Evolutionary conservation across 2,113 vertebrate species (phyloP).

Genomic region (Saiga tatarica): DNA sequence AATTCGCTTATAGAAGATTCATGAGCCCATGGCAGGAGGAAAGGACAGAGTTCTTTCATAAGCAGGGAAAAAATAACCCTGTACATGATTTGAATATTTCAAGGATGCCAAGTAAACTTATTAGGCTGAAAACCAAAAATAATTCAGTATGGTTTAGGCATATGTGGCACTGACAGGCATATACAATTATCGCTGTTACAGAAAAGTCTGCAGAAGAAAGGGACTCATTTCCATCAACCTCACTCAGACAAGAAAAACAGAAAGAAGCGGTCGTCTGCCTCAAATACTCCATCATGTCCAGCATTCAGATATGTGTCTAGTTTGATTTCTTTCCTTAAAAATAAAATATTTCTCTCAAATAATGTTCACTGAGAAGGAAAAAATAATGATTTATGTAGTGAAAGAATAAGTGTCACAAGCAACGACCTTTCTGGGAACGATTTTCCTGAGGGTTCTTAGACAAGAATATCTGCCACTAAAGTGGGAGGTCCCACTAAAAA

Average conservation of each 20-base stretch:
- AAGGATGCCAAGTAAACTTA: background rate
- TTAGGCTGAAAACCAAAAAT: background rate
- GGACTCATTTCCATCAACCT: background rate
- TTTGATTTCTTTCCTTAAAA: slow-evolving; percentile 22
- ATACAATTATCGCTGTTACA: background rate
- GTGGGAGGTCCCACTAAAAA: background rate
- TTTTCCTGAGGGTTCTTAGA: background rate
- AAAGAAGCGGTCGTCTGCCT: background rate
- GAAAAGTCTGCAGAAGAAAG: background rate
- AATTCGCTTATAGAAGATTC: background rate
- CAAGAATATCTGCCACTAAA: background rate
- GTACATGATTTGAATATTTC: background rate
- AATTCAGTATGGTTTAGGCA: background rate
- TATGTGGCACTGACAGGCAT: background rate
- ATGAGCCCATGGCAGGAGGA: background rate
- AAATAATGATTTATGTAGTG: background rate
- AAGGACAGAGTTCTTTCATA: background rate
- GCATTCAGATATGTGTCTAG: background rate
- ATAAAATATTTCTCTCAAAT: background rate
- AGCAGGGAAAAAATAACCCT: background rate
- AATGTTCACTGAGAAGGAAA: background rate
- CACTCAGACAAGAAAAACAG: background rate
- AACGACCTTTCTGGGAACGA: background rate
- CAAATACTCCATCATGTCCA: background rate
- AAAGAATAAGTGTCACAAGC: background rate